A percentile compares a stretch with the other conserved stretches of the same genome.
Evolutionary conservation across 2,113 vertebrate species (phyloP).

Genomic region (Felis catus): F.catus_Fca126_mat1.0 CM031412.1:1694501-1695000

Average conservation of each 20-base stretch:
- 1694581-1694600: neutral
- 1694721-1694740: neutral
- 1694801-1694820: neutral
- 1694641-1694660: neutral
- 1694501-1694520: neutral
- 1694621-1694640: neutral
- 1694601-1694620: neutral
- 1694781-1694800: slow-evolving; percentile 22
- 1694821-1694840: neutral
- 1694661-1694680: neutral
- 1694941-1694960: slow-evolving; percentile 89
- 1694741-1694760: neutral
- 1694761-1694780: neutral
- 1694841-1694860: neutral
- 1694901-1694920: neutral
- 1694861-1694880: neutral
- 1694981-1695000: slow-evolving; percentile 96
- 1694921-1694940: slow-evolving; percentile 56
- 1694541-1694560: neutral
- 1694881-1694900: neutral
- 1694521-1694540: neutral
- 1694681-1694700: neutral
- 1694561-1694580: neutral
- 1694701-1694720: neutral
- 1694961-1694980: slow-evolving; percentile 96